These are phyloP conservation scores for Deroplatys truncata DNA, from an alignment of 2,888 invertebrate species.

Conservation along the genomic window DNA sequence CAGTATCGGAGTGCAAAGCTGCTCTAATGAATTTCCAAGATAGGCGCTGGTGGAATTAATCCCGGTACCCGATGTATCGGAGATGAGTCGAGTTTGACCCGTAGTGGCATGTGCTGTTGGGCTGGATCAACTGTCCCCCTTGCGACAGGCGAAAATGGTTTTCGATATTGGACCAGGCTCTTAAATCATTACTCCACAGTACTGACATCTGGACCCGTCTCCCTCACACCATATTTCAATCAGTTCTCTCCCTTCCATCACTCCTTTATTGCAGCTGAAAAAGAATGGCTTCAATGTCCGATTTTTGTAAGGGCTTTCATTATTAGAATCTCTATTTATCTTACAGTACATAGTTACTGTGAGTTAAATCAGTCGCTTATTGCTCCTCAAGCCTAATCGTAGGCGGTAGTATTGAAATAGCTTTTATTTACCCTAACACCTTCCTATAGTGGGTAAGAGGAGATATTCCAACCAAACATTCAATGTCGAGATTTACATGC, in stretches of 20 bases:
- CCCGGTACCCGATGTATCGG: not conserved
- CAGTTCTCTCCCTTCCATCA: not conserved
- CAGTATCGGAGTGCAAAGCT: not conserved
- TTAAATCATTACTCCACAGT: not conserved
- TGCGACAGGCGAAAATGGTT: not conserved
- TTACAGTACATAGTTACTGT: too few species aligned
- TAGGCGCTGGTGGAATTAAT: not conserved
- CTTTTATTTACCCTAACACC: too few species aligned
- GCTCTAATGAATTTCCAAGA: not conserved
- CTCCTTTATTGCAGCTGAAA: not conserved
- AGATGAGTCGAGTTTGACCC: not conserved
- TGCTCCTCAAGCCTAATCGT: too few species aligned
- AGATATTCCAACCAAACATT: too few species aligned
- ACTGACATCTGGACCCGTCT: not conserved
- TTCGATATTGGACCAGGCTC: not conserved
- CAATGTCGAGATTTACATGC: too few species aligned
- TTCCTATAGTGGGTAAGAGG: too few species aligned
- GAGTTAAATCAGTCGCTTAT: too few species aligned
- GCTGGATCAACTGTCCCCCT: not conserved
- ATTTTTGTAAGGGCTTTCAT: not conserved
- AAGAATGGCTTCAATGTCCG: not conserved
- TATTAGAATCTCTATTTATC: too few species aligned
- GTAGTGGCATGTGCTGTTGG: not conserved
- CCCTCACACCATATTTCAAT: not conserved
- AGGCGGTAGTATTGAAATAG: too few species aligned